Evolutionary conservation across 2,113 vertebrate genomes (phyloP), one percentile per base, ranked within the genome.

Genomic region (Grantiella picta): DNA sequence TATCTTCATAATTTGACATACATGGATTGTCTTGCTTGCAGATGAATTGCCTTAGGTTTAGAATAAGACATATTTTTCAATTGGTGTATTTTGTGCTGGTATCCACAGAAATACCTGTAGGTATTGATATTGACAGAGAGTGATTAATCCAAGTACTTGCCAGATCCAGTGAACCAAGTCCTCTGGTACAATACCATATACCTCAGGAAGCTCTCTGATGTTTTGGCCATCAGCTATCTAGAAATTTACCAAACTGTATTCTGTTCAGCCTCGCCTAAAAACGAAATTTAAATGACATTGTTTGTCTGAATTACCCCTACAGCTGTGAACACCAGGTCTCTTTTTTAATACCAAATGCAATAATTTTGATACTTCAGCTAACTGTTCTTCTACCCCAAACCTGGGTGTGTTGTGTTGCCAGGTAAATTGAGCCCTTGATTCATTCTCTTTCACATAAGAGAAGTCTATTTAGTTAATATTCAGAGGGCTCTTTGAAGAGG

Each of bases 41-140:
- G 85, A 64, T 76, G 47, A 86, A 29, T 86, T 54, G 81, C 83
- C n/a, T 83, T 82, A 50, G 33, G 50, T 77, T 97, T 91, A 89
- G 65, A 72, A 89, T 61, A 90, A 84, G 72, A 45, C 24, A 7
- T 79, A 25, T 90, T 66, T 96, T 95, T 82, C 36, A 78, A 12
- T 10, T 68, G 44, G 84, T 61, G 28, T 65, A 44, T 61, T 94
- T 83, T 92, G 70, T 78, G 28, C 59, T 16, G 9, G 29, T 93
- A 63, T 87, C 76, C 52, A 56, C 79, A 90, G 80, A 69, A 65
- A 57, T 92, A 78, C 33, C 75, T 77, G 44, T 44, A 69, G 76
- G 35, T 73, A 52, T 12, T 45, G 63, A 22, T 68, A 45, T 6
- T 54, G 66, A 33, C 60, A 68, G 35, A 22, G 64, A 44, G 50